These are phyloP conservation scores for Octodonta nipae DNA, from an alignment of 2,888 invertebrate genomes.

Conservation along the genomic window DNA sequence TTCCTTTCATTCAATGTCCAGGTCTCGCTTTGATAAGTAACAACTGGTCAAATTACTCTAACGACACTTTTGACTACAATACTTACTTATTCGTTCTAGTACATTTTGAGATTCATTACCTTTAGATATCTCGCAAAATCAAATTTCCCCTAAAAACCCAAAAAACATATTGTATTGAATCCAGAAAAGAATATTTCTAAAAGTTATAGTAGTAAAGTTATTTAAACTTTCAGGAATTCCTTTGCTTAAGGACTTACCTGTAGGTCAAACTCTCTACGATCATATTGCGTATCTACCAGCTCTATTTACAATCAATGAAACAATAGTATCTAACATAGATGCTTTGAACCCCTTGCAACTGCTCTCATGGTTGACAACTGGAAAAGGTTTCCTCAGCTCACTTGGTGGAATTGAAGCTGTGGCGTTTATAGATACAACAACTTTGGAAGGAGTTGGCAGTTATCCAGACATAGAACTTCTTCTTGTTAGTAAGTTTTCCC, in stretches of 20 bases:
- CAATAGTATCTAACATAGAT: conserved; percentile 25
- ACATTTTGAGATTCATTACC: too few species aligned
- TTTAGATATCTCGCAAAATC: too few species aligned
- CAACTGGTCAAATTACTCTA: too few species aligned
- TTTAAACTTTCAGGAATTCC: conserved; percentile 37
- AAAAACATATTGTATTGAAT: too few species aligned
- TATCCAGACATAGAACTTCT: conserved; percentile 53
- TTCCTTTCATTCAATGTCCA: too few species aligned
- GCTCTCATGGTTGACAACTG: conserved; percentile 12
- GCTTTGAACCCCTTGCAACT: conserved; percentile 16
- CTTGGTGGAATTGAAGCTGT: conserved; percentile 44
- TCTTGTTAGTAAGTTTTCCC: conserved; percentile 29
- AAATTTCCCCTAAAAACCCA: too few species aligned
- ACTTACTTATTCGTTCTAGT: too few species aligned
- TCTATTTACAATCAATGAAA: conserved; percentile 40
- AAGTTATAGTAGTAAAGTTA: too few species aligned
- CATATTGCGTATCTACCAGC: conserved; percentile 50
- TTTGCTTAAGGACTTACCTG: conserved; percentile 47
- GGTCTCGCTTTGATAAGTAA: too few species aligned
- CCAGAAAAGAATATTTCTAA: too few species aligned
- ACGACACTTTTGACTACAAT: too few species aligned
- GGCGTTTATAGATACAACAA: conserved; percentile 44
- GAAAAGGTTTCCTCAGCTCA: conserved; percentile 38
- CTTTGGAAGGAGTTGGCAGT: conserved; percentile 37
- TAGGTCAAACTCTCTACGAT: conserved; percentile 55